A percentile compares a stretch with the other conserved stretches of the same genome.
phyloP scores from a whole-genome alignment of 2,888 invertebrate genomes.

The Tetrapedia diversipes region DNA sequence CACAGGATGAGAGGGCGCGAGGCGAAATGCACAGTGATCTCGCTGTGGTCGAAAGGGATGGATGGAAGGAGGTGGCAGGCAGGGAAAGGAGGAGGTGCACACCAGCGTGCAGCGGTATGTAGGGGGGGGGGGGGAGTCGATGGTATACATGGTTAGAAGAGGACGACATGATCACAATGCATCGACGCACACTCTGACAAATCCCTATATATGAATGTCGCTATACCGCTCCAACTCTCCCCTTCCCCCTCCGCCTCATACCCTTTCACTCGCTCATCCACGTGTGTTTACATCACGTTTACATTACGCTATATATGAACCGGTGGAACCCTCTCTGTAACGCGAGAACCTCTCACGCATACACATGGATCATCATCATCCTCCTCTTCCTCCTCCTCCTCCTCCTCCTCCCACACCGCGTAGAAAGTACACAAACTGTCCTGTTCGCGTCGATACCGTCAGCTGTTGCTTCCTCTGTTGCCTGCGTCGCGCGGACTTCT shows the following conservation, averaged over 20 bases:
- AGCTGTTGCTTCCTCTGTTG: slow-evolving; percentile 74
- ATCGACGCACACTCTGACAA: slow-evolving; percentile 55
- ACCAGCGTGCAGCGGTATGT: slow-evolving; percentile 11
- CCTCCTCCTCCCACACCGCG: slow-evolving; percentile 34
- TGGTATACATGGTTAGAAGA: slow-evolving; percentile 37
- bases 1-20: slow-evolving; percentile 28
- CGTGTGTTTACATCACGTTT: slow-evolving; percentile 69
- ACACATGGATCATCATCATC: slow-evolving; percentile 48
- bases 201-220: slow-evolving; percentile 32
- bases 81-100: slow-evolving; percentile 33
- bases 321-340: slow-evolving; percentile 48
- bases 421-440: slow-evolving; percentile 70
- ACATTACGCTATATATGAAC: slow-evolving; percentile 60
- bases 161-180: slow-evolving; percentile 62
- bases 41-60: slow-evolving; percentile 62
- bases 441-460: slow-evolving; percentile 73
- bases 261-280: slow-evolving; percentile 44
- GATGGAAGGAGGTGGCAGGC: slow-evolving; percentile 46
- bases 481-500: slow-evolving; percentile 24
- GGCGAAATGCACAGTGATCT: slow-evolving; percentile 51
- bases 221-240: slow-evolving; percentile 19
- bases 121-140: slow-evolving; percentile 10
- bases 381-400: slow-evolving; percentile 27
- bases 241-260: slow-evolving; percentile 7
- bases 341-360: slow-evolving; percentile 67